Evolutionary conservation across 1,140 invertebrate genomes (phyloP).

Genomic region (Micrasema longulum): DNA sequence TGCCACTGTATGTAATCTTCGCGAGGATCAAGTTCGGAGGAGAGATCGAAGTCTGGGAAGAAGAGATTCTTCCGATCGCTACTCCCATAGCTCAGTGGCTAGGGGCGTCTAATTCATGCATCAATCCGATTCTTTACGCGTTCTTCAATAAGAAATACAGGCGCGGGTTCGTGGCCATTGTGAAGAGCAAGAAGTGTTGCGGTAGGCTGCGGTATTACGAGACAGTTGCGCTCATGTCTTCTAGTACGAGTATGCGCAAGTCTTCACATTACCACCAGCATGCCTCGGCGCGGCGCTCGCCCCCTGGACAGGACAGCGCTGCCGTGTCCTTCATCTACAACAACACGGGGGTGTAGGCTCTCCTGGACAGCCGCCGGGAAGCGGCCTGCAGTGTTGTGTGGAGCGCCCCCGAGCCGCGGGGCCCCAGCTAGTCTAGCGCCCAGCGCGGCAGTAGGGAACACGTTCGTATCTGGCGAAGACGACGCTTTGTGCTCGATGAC

Average conservation of each 20-base stretch:
- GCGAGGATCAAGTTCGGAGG: slow-evolving; percentile 86
- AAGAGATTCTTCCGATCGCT: slow-evolving; percentile 82
- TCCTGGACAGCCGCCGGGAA: neutral
- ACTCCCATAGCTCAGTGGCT: slow-evolving; percentile 96
- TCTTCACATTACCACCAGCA: slow-evolving; percentile 77
- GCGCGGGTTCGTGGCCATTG: slow-evolving; percentile 90
- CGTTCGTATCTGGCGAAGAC: neutral
- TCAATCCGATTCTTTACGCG: slow-evolving; percentile 97
- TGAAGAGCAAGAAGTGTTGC: slow-evolving; percentile 86
- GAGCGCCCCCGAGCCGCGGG: neutral
- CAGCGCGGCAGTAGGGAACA: neutral
- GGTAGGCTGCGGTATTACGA: slow-evolving; percentile 85
- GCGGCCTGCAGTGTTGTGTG: slow-evolving; percentile 1
- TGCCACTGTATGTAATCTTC: slow-evolving; percentile 93
- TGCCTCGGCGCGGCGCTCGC: slow-evolving; percentile 65
- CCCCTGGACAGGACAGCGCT: slow-evolving; percentile 74
- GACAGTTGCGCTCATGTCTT: slow-evolving; percentile 85
- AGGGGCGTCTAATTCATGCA: slow-evolving; percentile 94
- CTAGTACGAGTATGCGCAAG: slow-evolving; percentile 83
- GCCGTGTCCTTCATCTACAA: slow-evolving; percentile 81
- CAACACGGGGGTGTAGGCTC: slow-evolving; percentile 64
- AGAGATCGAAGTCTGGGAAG: slow-evolving; percentile 76
- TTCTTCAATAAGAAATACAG: slow-evolving; percentile 98
- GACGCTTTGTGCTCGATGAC: slow-evolving; percentile 1
- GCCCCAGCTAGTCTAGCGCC: neutral